Base-by-base conservation (phyloP, 2,888 invertebrate genomes). In the Copidosoma aretas region DNA sequence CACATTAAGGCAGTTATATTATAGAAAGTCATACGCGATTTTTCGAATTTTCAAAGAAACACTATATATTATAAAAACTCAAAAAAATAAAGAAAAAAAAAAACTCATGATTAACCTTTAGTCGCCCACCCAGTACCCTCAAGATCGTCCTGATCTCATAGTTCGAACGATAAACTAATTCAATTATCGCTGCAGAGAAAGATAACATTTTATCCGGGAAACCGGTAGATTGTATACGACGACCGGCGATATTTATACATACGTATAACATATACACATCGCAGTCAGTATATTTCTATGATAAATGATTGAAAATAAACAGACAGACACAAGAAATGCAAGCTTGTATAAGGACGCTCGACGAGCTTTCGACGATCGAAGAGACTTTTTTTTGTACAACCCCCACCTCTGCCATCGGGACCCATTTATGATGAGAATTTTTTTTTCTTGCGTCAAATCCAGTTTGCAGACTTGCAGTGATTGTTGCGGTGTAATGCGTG, bases 141-240 rank as follows among this genome's bases (percentile, higher is more conserved):
- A 72, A 72, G 67, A 64, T 72, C 72, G 62, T 66, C 61, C 67
- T 71, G 72, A 72, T 72, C 72, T 72, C 72, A 70, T 68, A 72
- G 63, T 46, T 70, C 58, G 63, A 65, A 72, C 60, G 56, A 49
- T 58, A 68, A 70, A 60, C 59, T 53, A 51, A 68, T 68, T 71
- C 56, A 54, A 64, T 51, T 60, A 19, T 53, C n/a, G 54, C 63
- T 68, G 24, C 58, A 68, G 61, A 54, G 49, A 15, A 21, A 67
- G 59, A 60, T 53, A 63, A 49, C 32, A 63, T 67, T 58, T 64
- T 64, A 67, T 62, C 41, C 39, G 19, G 43, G 57, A 68, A 49
- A 71, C 59, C 51, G 62, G 62, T 68, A 71, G 54, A 64, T 64
- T 72, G 67, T 17, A 62, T 67, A 70, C 21, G 52, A 64, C 67